Evolutionary conservation across 2,888 invertebrate species (phyloP), one percentile per base, ranked within the genome.

Genomic region (Nematopogon swammerdamellus): DNA sequence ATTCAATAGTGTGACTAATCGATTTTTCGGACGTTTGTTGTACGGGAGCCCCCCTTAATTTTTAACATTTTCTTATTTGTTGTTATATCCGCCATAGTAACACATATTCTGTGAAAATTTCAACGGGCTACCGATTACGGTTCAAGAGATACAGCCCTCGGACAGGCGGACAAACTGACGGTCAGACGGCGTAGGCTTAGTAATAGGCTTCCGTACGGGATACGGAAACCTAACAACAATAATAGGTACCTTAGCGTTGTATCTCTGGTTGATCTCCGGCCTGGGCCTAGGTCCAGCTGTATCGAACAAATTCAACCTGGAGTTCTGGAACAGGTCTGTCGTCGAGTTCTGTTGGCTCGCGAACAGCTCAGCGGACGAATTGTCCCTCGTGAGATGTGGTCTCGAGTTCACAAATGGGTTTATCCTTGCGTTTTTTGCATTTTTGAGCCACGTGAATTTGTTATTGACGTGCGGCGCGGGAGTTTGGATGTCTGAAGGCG

Each of bases 291-390:
- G 43, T 4, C 5, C 8, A n/a, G 49, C 19, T 5, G 76, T 72
- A 29, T 80, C 79, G 45, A 80, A 80, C 10, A 80, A 56, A 53
- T 80, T 80, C 44, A 77, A 51, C 43, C 75, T 64, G 1, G 79
- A 80, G 51, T 63, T 77, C 54, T 79, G 77, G 53, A 77, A 80
- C 56, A 79, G 69, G 49, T 80, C 76, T 5, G 65, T 62, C 55
- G 64, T 76, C 1, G 76, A 79, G 48, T 71, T 76, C 46, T 77
- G 71, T 43, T 72, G 65, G 16, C 20, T 45, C 1, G 75, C 71
- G 51, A 73, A 72, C 20, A 79, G 55, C 46, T 77, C 77, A 0
- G 79, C 70, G 0, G 68, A 60, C 0, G 79, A 79, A 51, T 75
- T 75, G 49, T 77, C 77, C 19, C 77, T 64, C 1, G 64, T 76